These are phyloP conservation scores for Schizopygopsis pylzovi DNA, from an alignment of 2,797 vertebrate genomes.

Conservation along the genomic window DNA sequence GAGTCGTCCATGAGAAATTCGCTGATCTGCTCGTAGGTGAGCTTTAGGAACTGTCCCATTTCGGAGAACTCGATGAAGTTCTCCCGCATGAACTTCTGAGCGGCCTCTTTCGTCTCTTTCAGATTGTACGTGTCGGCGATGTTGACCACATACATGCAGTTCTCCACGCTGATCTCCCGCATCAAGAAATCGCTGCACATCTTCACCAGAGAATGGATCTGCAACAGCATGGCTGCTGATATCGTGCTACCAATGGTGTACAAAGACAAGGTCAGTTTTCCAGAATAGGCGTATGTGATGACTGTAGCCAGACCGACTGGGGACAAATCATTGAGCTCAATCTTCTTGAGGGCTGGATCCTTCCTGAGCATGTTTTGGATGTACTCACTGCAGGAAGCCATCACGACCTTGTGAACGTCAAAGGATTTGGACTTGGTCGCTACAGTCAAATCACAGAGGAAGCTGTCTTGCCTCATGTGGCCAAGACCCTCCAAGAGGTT, in stretches of 20 bases:
- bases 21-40: slow-evolving; percentile 98
- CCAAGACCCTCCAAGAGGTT: slow-evolving; percentile 94
- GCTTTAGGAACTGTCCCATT: slow-evolving; percentile 98
- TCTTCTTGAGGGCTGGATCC: slow-evolving; percentile 87
- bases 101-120: slow-evolving; percentile 88
- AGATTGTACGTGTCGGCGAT: slow-evolving; percentile 95
- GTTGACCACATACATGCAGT: slow-evolving; percentile 97
- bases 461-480: slow-evolving; percentile 93
- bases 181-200: slow-evolving; percentile 99
- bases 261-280: slow-evolving; percentile 94
- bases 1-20: slow-evolving; percentile 95
- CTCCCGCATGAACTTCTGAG: slow-evolving; percentile 96
- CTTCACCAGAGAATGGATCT: slow-evolving; percentile 93
- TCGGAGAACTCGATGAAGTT: slow-evolving; percentile 99
- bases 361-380: slow-evolving; percentile 93
- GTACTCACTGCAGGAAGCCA: slow-evolving; percentile 97
- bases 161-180: slow-evolving; percentile 95
- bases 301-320: slow-evolving; percentile 92
- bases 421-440: slow-evolving; percentile 96
- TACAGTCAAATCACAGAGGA: slow-evolving; percentile 95
- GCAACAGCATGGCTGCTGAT: slow-evolving; percentile 91
- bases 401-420: slow-evolving; percentile 93
- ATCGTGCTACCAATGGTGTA: slow-evolving; percentile 97
- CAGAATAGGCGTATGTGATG: slow-evolving; percentile 95
- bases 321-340: slow-evolving; percentile 93